Conservation (phyloP, 2,888 invertebrate genomes). For the Thymelicus sylvestris region DNA sequence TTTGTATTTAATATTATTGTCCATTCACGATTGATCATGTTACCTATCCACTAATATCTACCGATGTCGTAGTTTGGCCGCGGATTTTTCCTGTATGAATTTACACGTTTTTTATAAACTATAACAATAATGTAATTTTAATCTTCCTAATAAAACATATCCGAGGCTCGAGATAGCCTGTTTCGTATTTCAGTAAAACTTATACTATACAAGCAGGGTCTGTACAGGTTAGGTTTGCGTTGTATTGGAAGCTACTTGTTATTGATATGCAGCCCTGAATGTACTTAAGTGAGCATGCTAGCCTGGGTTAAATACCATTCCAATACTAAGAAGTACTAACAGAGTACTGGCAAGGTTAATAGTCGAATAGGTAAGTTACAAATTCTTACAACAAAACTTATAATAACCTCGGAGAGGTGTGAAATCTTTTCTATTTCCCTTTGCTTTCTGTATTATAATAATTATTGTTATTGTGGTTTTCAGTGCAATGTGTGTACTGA, state of each 20-base stretch:
- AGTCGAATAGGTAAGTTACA: neutral
- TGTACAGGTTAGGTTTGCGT: neutral
- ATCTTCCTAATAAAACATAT: neutral
- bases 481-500: too few species aligned
- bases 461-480: too few species aligned
- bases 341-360: neutral
- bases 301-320: slow-evolving; percentile 13
- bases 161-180: neutral
- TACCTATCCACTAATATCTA: neutral
- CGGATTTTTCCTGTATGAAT: neutral
- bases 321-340: neutral
- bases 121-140: neutral
- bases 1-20: neutral
- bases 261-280: neutral
- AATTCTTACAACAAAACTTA: too few species aligned
- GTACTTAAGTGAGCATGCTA: slow-evolving; percentile 1
- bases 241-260: neutral
- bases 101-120: neutral
- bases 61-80: neutral
- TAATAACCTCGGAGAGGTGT: too few species aligned
- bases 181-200: neutral
- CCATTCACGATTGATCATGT: neutral
- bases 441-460: too few species aligned
- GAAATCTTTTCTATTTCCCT: too few species aligned
- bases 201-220: neutral